These are phyloP conservation scores for Mayetiola destructor DNA, from an alignment of 2,888 invertebrate species.

Conservation along the genomic window DNA sequence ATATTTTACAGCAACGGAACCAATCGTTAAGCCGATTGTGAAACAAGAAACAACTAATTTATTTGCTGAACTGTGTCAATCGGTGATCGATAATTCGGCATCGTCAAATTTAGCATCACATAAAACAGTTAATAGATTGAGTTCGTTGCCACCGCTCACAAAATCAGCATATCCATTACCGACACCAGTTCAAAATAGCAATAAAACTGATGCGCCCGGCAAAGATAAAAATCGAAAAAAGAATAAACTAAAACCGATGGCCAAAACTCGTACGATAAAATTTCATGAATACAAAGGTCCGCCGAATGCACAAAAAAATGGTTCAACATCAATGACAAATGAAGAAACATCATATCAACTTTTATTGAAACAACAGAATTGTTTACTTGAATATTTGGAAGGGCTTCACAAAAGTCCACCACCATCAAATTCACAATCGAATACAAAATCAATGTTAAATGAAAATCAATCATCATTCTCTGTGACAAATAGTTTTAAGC, in stretches of 20 bases:
- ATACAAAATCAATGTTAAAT: conserved; percentile 15
- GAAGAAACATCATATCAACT: conserved; percentile 78
- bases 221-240: conserved; percentile 75
- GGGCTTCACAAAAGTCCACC: conserved; percentile 70
- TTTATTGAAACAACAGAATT: conserved; percentile 78
- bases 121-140: neutral
- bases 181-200: conserved; percentile 38
- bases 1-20: conserved; percentile 18
- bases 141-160: conserved; percentile 44
- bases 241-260: conserved; percentile 62
- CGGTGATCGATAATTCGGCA: conserved; percentile 38
- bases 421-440: conserved; percentile 40
- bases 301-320: conserved; percentile 63
- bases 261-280: conserved; percentile 80
- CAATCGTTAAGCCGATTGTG: conserved; percentile 24
- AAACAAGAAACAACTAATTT: conserved; percentile 35
- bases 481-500: conserved; percentile 21
- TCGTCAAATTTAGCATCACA: conserved; percentile 24
- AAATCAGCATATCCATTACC: conserved; percentile 44
- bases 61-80: conserved; percentile 46
- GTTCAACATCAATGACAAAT: conserved; percentile 37
- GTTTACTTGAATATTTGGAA: conserved; percentile 77
- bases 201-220: conserved; percentile 40
- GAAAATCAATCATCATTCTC: conserved; percentile 13
- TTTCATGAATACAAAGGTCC: conserved; percentile 95